Conservation (phyloP, 2,113 vertebrate genomes). For the Hydrolagus affinis region DNA sequence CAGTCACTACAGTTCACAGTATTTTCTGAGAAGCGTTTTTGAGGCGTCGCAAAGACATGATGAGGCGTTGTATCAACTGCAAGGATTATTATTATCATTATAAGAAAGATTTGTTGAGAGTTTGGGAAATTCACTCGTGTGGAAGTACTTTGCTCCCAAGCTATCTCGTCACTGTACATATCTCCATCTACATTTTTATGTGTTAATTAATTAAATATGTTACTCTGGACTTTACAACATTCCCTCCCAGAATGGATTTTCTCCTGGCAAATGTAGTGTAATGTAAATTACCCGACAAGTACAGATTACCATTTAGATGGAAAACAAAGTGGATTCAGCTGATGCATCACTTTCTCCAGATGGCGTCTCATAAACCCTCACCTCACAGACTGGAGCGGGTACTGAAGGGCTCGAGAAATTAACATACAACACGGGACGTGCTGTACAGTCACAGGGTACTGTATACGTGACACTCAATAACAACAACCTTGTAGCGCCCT, state of each 20-base stretch:
- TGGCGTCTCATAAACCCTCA: neutral
- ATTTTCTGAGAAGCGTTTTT: too few species aligned
- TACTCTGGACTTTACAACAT: neutral
- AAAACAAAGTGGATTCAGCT: neutral
- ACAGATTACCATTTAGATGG: conserved; percentile 12
- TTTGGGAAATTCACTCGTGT: neutral
- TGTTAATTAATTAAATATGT: conserved; percentile 4
- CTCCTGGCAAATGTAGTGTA: neutral
- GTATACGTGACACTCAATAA: too few species aligned
- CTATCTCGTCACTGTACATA: conserved; percentile 3
- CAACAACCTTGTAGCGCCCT: too few species aligned
- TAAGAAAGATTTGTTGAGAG: neutral
- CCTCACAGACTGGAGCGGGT: neutral
- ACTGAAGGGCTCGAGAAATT: neutral
- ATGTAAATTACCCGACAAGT: neutral
- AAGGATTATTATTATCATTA: too few species aligned
- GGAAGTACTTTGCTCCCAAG: neutral
- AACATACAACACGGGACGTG: neutral
- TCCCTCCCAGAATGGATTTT: neutral
- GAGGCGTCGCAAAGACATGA: too few species aligned
- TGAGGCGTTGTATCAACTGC: too few species aligned
- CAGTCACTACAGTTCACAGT: too few species aligned
- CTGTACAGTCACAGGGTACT: neutral
- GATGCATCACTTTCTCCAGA: neutral
- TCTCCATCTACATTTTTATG: neutral